phyloP scores from a whole-genome alignment of 2,113 vertebrate species.

The Elachura formosa region DNA sequence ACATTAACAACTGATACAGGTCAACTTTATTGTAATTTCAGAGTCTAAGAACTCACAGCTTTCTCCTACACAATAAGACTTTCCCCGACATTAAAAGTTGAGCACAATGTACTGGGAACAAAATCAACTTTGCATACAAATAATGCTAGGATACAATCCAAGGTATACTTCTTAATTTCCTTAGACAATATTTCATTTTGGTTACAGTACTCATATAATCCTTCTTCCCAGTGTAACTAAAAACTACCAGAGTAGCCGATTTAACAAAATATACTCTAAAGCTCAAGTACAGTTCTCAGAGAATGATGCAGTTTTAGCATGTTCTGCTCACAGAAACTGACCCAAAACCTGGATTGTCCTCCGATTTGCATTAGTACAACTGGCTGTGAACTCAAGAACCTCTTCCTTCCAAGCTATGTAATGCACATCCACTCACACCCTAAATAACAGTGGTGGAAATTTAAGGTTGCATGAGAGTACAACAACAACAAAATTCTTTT shows the following conservation, averaged over 20 bases:
- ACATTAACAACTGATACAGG: neutral
- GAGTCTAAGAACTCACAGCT: neutral
- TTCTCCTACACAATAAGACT: neutral
- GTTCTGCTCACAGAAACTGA: neutral
- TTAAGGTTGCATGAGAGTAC: neutral
- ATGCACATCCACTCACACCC: neutral
- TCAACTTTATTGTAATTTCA: neutral
- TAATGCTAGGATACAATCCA: neutral
- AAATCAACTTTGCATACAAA: neutral
- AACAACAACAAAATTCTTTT: neutral
- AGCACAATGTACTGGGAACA: neutral
- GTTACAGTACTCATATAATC: neutral
- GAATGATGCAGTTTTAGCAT: neutral
- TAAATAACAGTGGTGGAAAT: neutral
- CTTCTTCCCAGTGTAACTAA: neutral
- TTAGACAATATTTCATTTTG: neutral
- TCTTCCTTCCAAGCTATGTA: neutral
- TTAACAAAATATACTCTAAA: neutral
- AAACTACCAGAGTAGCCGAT: neutral
- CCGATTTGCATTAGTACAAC: neutral
- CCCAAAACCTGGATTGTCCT: neutral
- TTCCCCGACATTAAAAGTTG: neutral
- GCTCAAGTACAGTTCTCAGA: neutral
- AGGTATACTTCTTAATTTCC: neutral
- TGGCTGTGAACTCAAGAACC: neutral